Percentiles rank a stretch among this genome's conserved stretches.
Conservation (phyloP, 2,888 invertebrate species). For the Drosophila neotestacea region DNA sequence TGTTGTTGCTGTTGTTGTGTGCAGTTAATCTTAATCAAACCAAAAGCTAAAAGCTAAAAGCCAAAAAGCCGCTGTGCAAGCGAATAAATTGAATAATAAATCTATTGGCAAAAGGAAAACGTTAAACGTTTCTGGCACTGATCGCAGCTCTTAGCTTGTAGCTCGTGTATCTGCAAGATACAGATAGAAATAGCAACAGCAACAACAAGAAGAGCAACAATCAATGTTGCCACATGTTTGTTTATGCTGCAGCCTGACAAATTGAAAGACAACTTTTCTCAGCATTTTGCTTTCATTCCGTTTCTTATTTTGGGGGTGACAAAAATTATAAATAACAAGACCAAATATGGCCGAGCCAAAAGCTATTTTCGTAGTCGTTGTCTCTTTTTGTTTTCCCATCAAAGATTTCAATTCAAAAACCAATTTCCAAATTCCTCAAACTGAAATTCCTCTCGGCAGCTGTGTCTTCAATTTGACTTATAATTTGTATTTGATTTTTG, state of each 20-base stretch:
- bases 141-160: constrained; percentile 40
- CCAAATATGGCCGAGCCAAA: constrained; percentile 40
- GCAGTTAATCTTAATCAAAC: constrained; percentile 57
- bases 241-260: constrained; percentile 26
- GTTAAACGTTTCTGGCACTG: constrained; percentile 70
- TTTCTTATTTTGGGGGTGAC: constrained; percentile 38
- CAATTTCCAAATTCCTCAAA: constrained; percentile 18
- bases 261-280: constrained; percentile 14
- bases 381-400: not conserved
- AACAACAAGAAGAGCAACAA: constrained; percentile 27
- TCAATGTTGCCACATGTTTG: constrained; percentile 45
- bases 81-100: constrained; percentile 54
- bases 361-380: constrained; percentile 44
- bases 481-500: constrained; percentile 22
- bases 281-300: not conserved
- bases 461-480: constrained; percentile 8
- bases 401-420: constrained; percentile 18
- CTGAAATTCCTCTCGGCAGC: constrained; percentile 22
- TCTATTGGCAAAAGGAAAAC: constrained; percentile 45
- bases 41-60: constrained; percentile 24
- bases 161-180: constrained; percentile 13
- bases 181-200: constrained; percentile 26
- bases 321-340: constrained; percentile 51
- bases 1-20: constrained; percentile 26
- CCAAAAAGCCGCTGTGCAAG: constrained; percentile 31